Percentiles rank a stretch among this genome's conserved stretches.
These are phyloP conservation scores for Hydrochoerus hydrochaeris DNA, from an alignment of 2,113 vertebrate genomes.

Conservation along the genomic window DNA sequence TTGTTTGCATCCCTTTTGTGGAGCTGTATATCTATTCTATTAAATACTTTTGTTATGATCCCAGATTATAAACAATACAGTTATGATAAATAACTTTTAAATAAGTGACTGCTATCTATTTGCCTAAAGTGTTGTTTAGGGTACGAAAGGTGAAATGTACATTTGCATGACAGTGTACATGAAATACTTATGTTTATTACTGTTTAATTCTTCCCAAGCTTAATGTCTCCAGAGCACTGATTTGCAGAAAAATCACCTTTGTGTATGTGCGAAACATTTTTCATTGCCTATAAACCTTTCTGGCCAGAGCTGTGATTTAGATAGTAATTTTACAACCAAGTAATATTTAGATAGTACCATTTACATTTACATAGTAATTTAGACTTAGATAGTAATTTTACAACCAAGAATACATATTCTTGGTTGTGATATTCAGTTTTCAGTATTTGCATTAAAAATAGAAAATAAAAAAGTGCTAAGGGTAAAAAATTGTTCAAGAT, in stretches of 20 bases:
- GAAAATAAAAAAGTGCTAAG: conserved; percentile 55
- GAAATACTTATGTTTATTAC: conserved; percentile 50
- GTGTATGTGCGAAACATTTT: not conserved
- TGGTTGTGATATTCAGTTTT: conserved; percentile 59
- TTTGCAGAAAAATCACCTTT: conserved; percentile 78
- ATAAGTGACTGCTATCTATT: not conserved
- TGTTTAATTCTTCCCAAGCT: conserved; percentile 67
- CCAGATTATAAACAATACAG: conserved; percentile 7
- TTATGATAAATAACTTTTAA: conserved; percentile 39
- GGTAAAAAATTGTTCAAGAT: conserved; percentile 51
- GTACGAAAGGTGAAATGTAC: conserved; percentile 58
- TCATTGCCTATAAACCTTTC: too few relatives aligned
- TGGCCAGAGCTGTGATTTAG: conserved; percentile 70
- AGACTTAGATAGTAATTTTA: too few relatives aligned
- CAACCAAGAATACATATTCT: conserved; percentile 56
- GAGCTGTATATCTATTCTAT: not conserved
- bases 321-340: too few relatives aligned
- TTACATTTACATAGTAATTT: too few relatives aligned
- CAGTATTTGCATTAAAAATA: conserved; percentile 63
- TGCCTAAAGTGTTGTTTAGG: conserved; percentile 54
- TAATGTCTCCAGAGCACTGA: conserved; percentile 69
- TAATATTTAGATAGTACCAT: too few relatives aligned
- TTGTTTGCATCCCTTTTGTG: not conserved
- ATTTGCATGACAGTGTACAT: conserved; percentile 70
- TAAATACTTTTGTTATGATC: not conserved